A percentile compares a stretch with the other conserved stretches of the same genome.
These are phyloP conservation scores for Perithous albicinctus DNA, from an alignment of 2,888 invertebrate species.

Conservation along the genomic window DNA sequence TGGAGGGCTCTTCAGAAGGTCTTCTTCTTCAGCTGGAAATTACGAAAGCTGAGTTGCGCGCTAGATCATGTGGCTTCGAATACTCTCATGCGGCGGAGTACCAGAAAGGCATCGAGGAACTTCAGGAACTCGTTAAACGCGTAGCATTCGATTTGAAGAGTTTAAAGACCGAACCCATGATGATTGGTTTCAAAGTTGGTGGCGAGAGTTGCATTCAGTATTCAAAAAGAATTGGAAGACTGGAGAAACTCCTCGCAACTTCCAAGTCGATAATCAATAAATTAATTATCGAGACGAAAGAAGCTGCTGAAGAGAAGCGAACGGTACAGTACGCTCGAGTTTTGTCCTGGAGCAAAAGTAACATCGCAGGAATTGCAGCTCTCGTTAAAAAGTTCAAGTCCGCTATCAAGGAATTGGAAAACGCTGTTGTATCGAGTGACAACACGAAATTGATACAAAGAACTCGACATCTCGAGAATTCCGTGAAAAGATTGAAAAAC, in stretches of 20 bases:
- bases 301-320: conserved; percentile 22
- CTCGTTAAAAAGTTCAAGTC: conserved; percentile 66
- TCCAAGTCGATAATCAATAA: conserved; percentile 54
- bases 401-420: conserved; percentile 70
- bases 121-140: conserved; percentile 62
- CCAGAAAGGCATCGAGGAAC: conserved; percentile 12
- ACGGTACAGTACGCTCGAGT: neutral
- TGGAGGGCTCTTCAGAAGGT: conserved; percentile 61
- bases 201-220: conserved; percentile 59
- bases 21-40: conserved; percentile 62
- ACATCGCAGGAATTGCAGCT: conserved; percentile 33
- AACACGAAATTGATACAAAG: conserved; percentile 57
- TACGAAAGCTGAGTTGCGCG: neutral
- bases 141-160: conserved; percentile 65
- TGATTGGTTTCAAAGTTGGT: conserved; percentile 53
- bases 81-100: neutral
- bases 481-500: conserved; percentile 55
- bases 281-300: conserved; percentile 47
- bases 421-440: conserved; percentile 63
- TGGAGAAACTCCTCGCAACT: conserved; percentile 59
- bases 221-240: conserved; percentile 59
- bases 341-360: conserved; percentile 7
- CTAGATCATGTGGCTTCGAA: neutral
- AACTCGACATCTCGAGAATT: conserved; percentile 70
- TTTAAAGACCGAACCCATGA: conserved; percentile 66